A percentile compares a stretch with the other conserved stretches of the same genome.
Conservation (phyloP, 2,888 invertebrate genomes). For the Odontocerum albicorne region DNA sequence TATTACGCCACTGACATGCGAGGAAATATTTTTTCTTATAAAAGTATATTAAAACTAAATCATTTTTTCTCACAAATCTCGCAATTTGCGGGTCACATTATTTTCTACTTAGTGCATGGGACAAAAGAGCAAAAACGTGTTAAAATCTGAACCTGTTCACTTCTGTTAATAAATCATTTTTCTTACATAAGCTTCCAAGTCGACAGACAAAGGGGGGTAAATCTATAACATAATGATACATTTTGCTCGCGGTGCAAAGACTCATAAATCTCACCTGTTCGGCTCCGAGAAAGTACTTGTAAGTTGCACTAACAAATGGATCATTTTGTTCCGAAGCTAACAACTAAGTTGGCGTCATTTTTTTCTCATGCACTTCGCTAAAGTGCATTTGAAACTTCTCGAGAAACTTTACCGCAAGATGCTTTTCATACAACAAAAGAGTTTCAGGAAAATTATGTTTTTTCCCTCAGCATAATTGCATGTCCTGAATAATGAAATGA, state of each 20-base stretch:
- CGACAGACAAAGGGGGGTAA: conserved; percentile 6
- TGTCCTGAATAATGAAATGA: conserved; percentile 25
- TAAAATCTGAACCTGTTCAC: background rate
- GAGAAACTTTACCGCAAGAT: conserved; percentile 26
- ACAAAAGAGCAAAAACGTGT: conserved; percentile 20
- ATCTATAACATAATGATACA: conserved; percentile 20
- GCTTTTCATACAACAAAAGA: conserved; percentile 29
- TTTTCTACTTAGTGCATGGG: conserved; percentile 8
- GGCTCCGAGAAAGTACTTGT: conserved; percentile 25
- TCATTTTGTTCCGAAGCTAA: conserved; percentile 35
- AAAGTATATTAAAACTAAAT: conserved; percentile 8
- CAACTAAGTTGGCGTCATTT: conserved; percentile 29
- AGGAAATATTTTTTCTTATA: background rate
- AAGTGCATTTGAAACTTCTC: conserved; percentile 35
- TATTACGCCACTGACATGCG: background rate
- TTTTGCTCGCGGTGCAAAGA: conserved; percentile 26
- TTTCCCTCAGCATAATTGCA: conserved; percentile 22
- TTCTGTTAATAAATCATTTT: conserved; percentile 11
- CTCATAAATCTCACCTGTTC: conserved; percentile 32
- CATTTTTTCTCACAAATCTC: conserved; percentile 10
- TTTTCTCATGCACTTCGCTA: conserved; percentile 32
- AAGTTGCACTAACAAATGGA: conserved; percentile 34
- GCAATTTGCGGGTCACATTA: conserved; percentile 8
- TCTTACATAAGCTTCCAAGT: conserved; percentile 1
- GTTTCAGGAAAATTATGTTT: conserved; percentile 20